Percentiles rank a stretch among this genome's conserved stretches.
These are phyloP conservation scores for Alviniconcha strummeri DNA, from an alignment of 2,888 invertebrate genomes.

Conservation along the genomic window DNA sequence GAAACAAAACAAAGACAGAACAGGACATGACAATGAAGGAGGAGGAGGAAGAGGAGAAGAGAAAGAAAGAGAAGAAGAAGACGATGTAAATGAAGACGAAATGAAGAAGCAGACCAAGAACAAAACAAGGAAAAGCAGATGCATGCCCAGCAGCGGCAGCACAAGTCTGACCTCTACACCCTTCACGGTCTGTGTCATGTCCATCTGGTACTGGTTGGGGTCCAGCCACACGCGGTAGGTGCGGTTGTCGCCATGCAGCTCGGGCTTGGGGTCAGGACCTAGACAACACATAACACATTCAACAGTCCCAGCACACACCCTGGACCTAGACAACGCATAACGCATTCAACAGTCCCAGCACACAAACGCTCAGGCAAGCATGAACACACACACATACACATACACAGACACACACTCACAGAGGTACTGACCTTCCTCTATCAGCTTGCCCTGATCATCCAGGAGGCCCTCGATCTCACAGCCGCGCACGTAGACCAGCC, in stretches of 20 bases:
- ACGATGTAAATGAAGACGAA: too few species aligned
- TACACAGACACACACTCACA: conserved; percentile 4
- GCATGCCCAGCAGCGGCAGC: too few species aligned
- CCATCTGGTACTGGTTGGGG: conserved; percentile 95
- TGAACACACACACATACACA: background rate
- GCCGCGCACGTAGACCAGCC: conserved; percentile 92
- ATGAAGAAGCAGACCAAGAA: too few species aligned
- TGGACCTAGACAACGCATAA: conserved; percentile 51
- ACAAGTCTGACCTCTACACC: conserved; percentile 81
- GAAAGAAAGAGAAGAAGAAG: too few species aligned
- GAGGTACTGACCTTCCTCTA: conserved; percentile 83
- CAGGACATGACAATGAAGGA: too few species aligned
- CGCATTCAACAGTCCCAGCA: background rate
- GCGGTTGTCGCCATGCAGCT: conserved; percentile 89
- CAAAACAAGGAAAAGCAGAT: too few species aligned
- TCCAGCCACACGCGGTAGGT: conserved; percentile 96
- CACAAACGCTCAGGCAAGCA: too few species aligned
- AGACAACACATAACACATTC: background rate
- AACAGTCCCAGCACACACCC: background rate
- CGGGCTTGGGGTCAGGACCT: conserved; percentile 79
- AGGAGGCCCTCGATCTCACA: conserved; percentile 99
- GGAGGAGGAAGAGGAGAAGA: too few species aligned
- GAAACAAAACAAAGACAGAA: too few species aligned
- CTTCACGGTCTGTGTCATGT: conserved; percentile 85
- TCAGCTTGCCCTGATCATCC: conserved; percentile 92